A percentile compares a stretch with the other conserved stretches of the same genome.
Evolutionary conservation across 2,113 vertebrate genomes (phyloP).

Genomic region (Candoia aspera): DNA sequence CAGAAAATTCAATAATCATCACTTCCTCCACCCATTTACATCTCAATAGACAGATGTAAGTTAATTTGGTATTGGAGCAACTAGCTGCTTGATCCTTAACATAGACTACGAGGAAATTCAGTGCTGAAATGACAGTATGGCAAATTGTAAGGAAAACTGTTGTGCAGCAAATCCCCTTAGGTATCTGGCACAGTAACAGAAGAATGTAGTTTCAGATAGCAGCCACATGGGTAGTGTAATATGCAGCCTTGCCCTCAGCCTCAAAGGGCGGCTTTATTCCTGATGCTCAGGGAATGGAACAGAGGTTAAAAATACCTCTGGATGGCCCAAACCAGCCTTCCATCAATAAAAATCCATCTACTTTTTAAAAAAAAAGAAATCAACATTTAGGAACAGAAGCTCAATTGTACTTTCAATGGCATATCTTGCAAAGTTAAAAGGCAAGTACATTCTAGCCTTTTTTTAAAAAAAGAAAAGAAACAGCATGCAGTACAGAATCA

Average conservation of each 20-base stretch:
- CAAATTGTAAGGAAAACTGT: neutral
- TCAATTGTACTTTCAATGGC: conserved; percentile 36
- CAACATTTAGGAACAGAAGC: neutral
- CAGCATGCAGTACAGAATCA: conserved; percentile 20
- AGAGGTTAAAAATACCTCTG: neutral
- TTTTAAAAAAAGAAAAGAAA: neutral
- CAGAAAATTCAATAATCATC: too few species aligned
- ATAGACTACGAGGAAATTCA: neutral
- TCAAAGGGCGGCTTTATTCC: conserved; percentile 46
- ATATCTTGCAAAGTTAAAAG: conserved; percentile 17
- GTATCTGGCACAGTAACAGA: neutral
- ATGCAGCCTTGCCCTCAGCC: conserved; percentile 48
- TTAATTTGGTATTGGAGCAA: neutral
- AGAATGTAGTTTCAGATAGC: neutral
- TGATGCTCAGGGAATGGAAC: neutral
- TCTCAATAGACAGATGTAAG: neutral
- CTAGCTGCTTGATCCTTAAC: neutral
- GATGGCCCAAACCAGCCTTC: neutral
- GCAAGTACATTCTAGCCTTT: conserved; percentile 11
- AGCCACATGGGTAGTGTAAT: conserved; percentile 34
- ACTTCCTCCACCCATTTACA: neutral
- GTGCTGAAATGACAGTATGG: neutral
- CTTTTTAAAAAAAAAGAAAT: neutral
- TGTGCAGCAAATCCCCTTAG: neutral
- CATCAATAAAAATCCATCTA: neutral